phyloP scores from a whole-genome alignment of 2,888 invertebrate genomes.

The Pollenia amentaria region DNA sequence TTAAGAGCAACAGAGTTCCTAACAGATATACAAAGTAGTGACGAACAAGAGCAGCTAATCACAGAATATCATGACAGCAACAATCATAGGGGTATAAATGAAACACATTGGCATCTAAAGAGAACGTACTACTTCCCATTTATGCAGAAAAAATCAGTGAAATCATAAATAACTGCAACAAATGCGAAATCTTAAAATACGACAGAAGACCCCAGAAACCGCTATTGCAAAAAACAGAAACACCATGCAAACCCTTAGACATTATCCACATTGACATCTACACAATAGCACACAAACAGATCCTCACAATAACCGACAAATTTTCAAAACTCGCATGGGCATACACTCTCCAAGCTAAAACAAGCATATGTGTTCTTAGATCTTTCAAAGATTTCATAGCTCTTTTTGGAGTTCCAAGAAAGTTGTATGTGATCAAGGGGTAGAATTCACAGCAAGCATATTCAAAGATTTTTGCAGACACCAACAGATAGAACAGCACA shows the following conservation, averaged over 20 bases:
- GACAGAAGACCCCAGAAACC: background rate
- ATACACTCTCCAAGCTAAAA: background rate
- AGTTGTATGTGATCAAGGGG: too few relatives aligned
- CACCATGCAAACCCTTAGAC: background rate
- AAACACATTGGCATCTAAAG: background rate
- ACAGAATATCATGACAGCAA: background rate
- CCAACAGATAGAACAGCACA: too few relatives aligned
- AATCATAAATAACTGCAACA: background rate
- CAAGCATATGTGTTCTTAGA: background rate
- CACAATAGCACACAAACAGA: background rate
- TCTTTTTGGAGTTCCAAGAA: too few relatives aligned
- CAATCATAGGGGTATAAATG: background rate
- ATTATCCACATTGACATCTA: background rate
- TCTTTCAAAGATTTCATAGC: background rate
- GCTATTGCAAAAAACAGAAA: background rate
- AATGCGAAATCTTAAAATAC: background rate
- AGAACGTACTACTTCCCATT: background rate
- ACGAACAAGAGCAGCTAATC: background rate
- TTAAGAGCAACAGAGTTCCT: background rate
- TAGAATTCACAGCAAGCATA: too few relatives aligned
- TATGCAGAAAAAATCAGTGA: background rate
- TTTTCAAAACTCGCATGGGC: background rate
- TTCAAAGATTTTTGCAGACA: too few relatives aligned
- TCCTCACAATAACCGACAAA: background rate
- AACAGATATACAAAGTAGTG: background rate